Evolutionary conservation across 2,797 vertebrate species (phyloP).

Genomic region (Fringilla coelebs): DNA sequence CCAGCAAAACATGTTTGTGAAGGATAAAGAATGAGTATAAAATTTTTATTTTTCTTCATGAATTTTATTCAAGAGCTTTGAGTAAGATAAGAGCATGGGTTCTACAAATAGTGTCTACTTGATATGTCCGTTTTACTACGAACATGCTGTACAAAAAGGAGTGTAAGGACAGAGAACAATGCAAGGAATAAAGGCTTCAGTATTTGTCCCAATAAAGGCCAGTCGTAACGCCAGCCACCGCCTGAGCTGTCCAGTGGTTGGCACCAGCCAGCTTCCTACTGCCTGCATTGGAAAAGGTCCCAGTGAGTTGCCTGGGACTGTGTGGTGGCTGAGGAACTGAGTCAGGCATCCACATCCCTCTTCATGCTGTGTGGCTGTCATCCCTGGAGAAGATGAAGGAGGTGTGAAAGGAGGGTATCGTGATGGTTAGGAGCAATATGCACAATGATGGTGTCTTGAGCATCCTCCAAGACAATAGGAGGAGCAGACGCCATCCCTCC

Average conservation of each 20-base stretch:
- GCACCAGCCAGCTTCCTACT: neutral
- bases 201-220: neutral
- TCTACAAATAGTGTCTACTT: neutral
- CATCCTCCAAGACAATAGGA: neutral
- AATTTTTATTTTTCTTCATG: neutral
- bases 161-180: neutral
- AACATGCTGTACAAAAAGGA: neutral
- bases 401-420: neutral
- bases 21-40: neutral
- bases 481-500: neutral
- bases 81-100: neutral
- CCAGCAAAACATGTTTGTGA: neutral
- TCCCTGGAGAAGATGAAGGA: neutral
- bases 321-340: neutral
- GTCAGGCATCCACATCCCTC: neutral
- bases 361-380: neutral
- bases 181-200: neutral
- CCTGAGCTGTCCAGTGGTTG: neutral
- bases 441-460: neutral
- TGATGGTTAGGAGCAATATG: neutral
- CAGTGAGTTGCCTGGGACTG: neutral
- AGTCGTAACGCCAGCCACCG: rapidly evolving
- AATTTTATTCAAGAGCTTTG: neutral
- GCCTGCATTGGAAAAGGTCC: neutral
- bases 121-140: neutral